These are phyloP conservation scores for Acromyrmex echinatior DNA, from an alignment of 1,140 invertebrate species.

Conservation along the genomic window DNA sequence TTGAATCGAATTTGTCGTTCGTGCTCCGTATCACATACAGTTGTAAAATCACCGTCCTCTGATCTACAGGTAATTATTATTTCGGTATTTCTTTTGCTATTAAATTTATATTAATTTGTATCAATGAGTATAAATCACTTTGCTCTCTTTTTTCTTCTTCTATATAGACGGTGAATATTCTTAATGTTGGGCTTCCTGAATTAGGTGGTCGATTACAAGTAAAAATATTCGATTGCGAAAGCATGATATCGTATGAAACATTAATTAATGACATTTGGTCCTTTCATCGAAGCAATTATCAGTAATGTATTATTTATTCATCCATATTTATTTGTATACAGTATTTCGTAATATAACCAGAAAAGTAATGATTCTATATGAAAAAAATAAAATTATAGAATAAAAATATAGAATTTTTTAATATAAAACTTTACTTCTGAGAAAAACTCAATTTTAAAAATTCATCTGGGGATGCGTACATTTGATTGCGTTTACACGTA, in stretches of 20 bases:
- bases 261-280: slow-evolving; percentile 84
- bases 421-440: not conserved
- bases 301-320: slow-evolving; percentile 75
- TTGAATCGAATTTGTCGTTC: slow-evolving; percentile 79
- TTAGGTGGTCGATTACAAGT: slow-evolving; percentile 84
- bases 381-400: not conserved
- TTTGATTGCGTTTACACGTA: not conserved
- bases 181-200: slow-evolving; percentile 84
- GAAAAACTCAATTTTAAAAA: not conserved
- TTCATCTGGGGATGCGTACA: not conserved
- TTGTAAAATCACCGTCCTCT: slow-evolving; percentile 77
- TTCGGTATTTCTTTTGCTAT: not conserved
- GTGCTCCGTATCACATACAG: slow-evolving; percentile 78
- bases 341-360: not conserved
- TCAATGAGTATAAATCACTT: slow-evolving; percentile 25
- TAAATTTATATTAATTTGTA: slow-evolving; percentile 10
- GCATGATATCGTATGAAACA: slow-evolving; percentile 79
- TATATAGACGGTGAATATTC: slow-evolving; percentile 71
- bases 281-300: slow-evolving; percentile 86
- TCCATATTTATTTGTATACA: slow-evolving; percentile 23
- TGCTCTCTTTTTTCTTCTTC: not conserved
- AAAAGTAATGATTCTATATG: not conserved
- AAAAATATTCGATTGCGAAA: slow-evolving; percentile 86
- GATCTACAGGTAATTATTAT: slow-evolving; percentile 76
- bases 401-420: slow-evolving; percentile 12